Evolutionary conservation across 2,797 vertebrate genomes (phyloP).

Genomic region (Pipistrellus pipistrellus): DNA sequence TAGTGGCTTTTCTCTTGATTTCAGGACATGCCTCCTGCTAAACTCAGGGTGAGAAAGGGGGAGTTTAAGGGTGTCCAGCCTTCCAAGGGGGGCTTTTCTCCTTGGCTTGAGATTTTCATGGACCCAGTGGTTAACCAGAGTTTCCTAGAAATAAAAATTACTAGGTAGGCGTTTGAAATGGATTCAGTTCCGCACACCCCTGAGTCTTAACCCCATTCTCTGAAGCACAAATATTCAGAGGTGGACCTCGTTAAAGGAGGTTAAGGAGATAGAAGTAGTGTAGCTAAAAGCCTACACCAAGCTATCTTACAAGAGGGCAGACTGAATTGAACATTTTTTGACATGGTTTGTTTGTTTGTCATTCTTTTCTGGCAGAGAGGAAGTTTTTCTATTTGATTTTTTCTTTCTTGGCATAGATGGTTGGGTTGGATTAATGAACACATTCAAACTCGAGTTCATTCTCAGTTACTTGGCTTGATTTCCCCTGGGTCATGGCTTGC

Average conservation of each 20-base stretch:
- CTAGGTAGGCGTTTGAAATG: not conserved
- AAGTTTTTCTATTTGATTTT: constrained; percentile 44
- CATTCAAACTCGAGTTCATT: constrained; percentile 4
- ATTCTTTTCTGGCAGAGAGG: not conserved
- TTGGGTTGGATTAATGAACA: constrained; percentile 25
- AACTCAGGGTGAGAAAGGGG: not conserved
- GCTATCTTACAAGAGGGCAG: not conserved
- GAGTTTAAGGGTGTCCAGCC: not conserved
- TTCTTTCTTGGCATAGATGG: not conserved
- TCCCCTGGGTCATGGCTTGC: constrained; percentile 20
- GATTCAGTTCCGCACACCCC: not conserved
- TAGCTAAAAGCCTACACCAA: not conserved
- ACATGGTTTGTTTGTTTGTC: not conserved
- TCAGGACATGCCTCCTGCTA: not conserved
- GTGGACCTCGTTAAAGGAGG: not conserved
- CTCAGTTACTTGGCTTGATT: constrained; percentile 35
- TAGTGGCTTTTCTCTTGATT: constrained; percentile 66
- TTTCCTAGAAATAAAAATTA: constrained; percentile 1
- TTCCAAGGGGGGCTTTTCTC: not conserved
- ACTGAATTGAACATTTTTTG: not conserved
- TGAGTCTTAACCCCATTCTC: not conserved
- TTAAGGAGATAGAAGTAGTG: not conserved
- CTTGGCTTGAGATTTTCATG: not conserved
- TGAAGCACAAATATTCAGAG: not conserved
- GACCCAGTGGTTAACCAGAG: not conserved